A percentile compares a stretch with the other conserved stretches of the same genome.
These are phyloP conservation scores for Marmota monax DNA, from an alignment of 2,113 vertebrate species.

Conservation along the genomic window DNA sequence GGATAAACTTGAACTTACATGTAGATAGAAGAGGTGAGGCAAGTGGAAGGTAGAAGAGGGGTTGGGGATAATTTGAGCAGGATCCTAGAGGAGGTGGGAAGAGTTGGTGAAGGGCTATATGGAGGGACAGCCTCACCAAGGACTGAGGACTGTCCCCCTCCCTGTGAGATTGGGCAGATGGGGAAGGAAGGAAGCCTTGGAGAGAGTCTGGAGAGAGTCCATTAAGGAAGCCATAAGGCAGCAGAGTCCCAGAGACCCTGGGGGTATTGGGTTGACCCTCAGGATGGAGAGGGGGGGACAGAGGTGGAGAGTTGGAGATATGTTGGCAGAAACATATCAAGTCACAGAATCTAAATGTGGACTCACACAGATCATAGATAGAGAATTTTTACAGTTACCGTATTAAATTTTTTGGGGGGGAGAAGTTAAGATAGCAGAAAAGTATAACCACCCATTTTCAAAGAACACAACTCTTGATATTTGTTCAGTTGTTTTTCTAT, in stretches of 20 bases:
- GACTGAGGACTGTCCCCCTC: background rate
- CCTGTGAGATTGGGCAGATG: background rate
- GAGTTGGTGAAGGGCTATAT: fast-evolving
- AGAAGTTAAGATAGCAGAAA: background rate
- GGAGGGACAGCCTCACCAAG: background rate
- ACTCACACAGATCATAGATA: background rate
- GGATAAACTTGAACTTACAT: background rate
- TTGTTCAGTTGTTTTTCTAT: background rate
- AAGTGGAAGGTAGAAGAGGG: background rate
- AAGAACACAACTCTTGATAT: background rate
- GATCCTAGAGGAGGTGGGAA: background rate
- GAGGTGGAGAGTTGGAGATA: background rate
- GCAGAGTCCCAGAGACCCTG: background rate
- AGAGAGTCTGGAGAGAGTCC: background rate
- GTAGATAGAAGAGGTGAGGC: background rate
- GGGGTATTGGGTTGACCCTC: background rate
- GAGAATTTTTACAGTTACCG: background rate
- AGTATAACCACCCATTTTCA: background rate
- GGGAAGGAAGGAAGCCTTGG: background rate
- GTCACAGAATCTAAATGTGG: background rate
- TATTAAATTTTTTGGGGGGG: background rate
- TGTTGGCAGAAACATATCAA: background rate
- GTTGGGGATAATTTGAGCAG: background rate
- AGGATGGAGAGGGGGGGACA: background rate
- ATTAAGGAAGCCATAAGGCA: too few species aligned